Evolutionary conservation across 2,797 vertebrate genomes (phyloP), one percentile per base, ranked within the genome.

Genomic region (Poeciliopsis infans): DNA sequence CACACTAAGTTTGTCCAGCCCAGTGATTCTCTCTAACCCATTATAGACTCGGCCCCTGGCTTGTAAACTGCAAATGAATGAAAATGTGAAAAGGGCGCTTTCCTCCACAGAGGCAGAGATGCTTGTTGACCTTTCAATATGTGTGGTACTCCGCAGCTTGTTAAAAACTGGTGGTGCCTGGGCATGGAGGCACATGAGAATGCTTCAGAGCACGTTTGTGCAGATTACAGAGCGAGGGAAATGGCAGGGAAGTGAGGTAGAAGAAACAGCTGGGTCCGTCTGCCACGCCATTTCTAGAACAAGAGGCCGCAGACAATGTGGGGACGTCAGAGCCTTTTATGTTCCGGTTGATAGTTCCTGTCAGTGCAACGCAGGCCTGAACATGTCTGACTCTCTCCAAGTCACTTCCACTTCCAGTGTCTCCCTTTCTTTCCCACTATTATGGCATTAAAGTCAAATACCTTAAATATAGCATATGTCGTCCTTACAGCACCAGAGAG

Each of bases 241-340:
- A 88, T 80, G 90, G 79, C 91, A 87, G 89, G 83, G 87, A 92
- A 84, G 83, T 70, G 88, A 82, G 83, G 81, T 87, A 72, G 91
- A 85, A 89, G 90, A 93, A 96, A 95, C 96, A 95, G 95, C 95
- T 96, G 95, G 90, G 86, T 88, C 83, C 28, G 25, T 88, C 87
- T 39, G 7, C 80, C 87, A 68, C 11, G 53, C 79, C 83, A 74
- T 88, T 88, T 86, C 88, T 84, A 81, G 91, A 91, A 87, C 91
- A 92, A 53, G 85, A 85, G 83, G 86, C 88, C 82, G 72, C 77
- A 91, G 92, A 93, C 90, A 91, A 91, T 91, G 93, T 90, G 87
- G 85, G 91, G 88, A 93, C 84, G 91, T 94, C 93, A 89, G 91
- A 87, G 90, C 74, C 94, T 95, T 95, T 95, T 91, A 96, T 95